Conservation (phyloP, 2,888 invertebrate species). For the Saturnia pavonia region DNA sequence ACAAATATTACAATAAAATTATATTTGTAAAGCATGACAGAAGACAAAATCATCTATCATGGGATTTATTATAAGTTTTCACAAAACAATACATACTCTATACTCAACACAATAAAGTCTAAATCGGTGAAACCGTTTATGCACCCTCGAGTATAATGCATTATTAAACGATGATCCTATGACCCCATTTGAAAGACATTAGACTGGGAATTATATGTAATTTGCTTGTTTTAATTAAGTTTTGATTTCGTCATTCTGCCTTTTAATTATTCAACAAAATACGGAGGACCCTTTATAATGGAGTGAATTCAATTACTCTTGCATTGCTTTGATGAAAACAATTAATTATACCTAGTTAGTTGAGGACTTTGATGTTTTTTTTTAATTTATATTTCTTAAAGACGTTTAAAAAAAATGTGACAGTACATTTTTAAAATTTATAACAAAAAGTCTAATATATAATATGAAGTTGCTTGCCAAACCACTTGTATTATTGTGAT, state of each 20-base stretch:
- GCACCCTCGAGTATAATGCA: slow-evolving; percentile 60
- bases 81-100: slow-evolving; percentile 27
- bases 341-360: not conserved
- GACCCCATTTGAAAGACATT: slow-evolving; percentile 75
- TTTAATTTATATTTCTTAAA: too few relatives aligned
- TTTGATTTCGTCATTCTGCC: slow-evolving; percentile 75
- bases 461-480: too few relatives aligned
- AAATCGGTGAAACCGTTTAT: slow-evolving; percentile 24
- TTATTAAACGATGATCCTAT: slow-evolving; percentile 71
- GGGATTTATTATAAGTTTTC: slow-evolving; percentile 39
- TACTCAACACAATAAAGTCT: slow-evolving; percentile 21
- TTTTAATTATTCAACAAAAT: slow-evolving; percentile 69
- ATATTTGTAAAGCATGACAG: slow-evolving; percentile 53
- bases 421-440: too few relatives aligned
- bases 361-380: not conserved
- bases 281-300: slow-evolving; percentile 20
- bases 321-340: not conserved
- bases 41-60: slow-evolving; percentile 58
- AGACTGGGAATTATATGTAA: slow-evolving; percentile 67
- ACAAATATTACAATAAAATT: slow-evolving; percentile 58
- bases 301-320: slow-evolving; percentile 1
- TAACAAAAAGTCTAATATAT: too few relatives aligned
- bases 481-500: too few relatives aligned
- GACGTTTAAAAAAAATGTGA: too few relatives aligned
- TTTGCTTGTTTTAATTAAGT: slow-evolving; percentile 78